Evolutionary conservation across 2,888 invertebrate genomes (phyloP).

Genomic region (Eupithecia subfuscata): DNA sequence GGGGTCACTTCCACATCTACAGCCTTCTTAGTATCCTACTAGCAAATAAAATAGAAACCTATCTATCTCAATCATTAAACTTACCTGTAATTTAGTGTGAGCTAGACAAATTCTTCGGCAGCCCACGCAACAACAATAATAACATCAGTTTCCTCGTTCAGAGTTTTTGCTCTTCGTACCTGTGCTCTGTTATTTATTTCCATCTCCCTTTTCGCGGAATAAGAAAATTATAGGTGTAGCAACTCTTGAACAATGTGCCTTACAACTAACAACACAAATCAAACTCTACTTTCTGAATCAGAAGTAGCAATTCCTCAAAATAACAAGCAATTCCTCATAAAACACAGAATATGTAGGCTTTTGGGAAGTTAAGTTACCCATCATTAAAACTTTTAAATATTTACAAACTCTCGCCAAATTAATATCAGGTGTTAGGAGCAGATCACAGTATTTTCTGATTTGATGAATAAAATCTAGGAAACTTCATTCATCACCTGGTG

Average conservation of each 20-base stretch:
- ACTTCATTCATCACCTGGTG: too few species aligned
- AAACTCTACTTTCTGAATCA: neutral
- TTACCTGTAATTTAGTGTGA: slow-evolving; percentile 19
- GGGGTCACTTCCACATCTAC: neutral
- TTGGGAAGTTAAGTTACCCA: neutral
- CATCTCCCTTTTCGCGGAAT: slow-evolving; percentile 44
- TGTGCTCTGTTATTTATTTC: slow-evolving; percentile 57
- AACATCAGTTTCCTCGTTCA: slow-evolving; percentile 34
- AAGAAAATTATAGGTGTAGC: slow-evolving; percentile 12
- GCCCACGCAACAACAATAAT: slow-evolving; percentile 37
- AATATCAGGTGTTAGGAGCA: neutral
- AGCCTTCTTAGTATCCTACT: neutral
- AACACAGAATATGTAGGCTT: neutral
- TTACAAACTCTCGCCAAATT: too few species aligned
- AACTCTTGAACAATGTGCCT: neutral
- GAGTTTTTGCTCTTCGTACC: slow-evolving; percentile 44
- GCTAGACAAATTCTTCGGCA: slow-evolving; percentile 23
- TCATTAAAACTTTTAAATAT: neutral
- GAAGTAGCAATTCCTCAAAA: neutral
- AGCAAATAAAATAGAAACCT: neutral
- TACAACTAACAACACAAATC: neutral
- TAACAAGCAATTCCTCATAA: neutral
- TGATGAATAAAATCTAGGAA: neutral
- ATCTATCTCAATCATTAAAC: neutral
- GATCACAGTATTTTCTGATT: neutral